Evolutionary conservation across 2,113 vertebrate species (phyloP), one percentile per base, ranked within the genome.

Genomic region (Strix aluco): DNA sequence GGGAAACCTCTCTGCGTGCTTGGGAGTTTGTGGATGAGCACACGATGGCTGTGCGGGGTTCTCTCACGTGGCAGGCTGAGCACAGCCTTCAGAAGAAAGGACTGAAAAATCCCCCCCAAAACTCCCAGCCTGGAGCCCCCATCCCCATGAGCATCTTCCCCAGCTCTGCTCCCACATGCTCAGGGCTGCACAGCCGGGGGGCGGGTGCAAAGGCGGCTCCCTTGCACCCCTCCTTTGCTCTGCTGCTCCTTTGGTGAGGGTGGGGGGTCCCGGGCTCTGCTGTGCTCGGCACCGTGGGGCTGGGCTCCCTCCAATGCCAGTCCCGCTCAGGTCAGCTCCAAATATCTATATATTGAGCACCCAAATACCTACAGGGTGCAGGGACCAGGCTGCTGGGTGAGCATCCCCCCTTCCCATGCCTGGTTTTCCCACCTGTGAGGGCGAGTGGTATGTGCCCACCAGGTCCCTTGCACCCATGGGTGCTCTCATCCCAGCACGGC

Each of bases 241-340:
- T 42, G 69, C 69, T 29, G 51, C 1, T 2, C 49, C 51, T 27
- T 26, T 5, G 5, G 62, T 1, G 6, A 5, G 30, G 15, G 10
- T 2, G 4, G 63, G n/a, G n/a, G 26, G n/a, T 44, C 72, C 49
- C 54, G 17, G 63, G 23, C 67, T 13, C 40, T 14, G 47, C 63
- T 4, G 30, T 25, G 27, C 47, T 42, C 4, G 0, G 12, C 7
- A 12, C 67, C 0, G 0, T 6, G 2, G 0, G 9, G 9, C 29
- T 22, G 27, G 14, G n/a, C 23, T 29, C n/a, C 71, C 46, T 38
- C 63, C 0, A 1, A 6, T 49, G 40, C 47, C 77, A 62, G 71
- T 58, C 58, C 79, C 11, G 58, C 91, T 78, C 34, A 34, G 30
- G 13, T 51, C 19, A 15, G 13, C 51, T 29, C 70, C 32, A 8